Conservation (phyloP, 2,888 invertebrate genomes). For the Agrotis segetum region DNA sequence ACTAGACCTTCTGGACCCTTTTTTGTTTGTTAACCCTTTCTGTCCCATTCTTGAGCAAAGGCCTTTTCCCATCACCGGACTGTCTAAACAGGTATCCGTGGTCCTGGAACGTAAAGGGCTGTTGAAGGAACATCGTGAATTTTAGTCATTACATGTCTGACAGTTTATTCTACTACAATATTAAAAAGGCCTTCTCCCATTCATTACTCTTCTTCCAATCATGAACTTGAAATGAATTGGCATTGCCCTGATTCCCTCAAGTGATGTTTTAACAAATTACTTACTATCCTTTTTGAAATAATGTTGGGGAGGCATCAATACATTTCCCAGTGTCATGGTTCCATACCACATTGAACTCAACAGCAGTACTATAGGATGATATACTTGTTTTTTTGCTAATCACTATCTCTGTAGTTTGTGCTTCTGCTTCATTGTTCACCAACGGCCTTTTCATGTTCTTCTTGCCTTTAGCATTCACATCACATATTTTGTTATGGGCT, state of each 20-base stretch:
- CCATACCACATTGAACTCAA: constrained; percentile 89
- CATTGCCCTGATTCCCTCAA: neutral
- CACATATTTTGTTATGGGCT: constrained; percentile 74
- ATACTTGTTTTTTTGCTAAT: constrained; percentile 61
- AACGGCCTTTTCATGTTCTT: constrained; percentile 72
- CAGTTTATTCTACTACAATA: too few species aligned
- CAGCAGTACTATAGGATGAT: constrained; percentile 45
- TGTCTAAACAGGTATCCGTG: too few species aligned
- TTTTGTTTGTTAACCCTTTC: too few species aligned
- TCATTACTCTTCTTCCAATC: too few species aligned
- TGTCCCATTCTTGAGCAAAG: too few species aligned
- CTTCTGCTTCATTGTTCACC: constrained; percentile 49
- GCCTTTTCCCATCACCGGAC: too few species aligned
- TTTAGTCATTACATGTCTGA: too few species aligned
- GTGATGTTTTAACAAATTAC: constrained; percentile 60
- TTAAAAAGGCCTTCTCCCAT: too few species aligned
- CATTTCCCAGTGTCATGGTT: constrained; percentile 94
- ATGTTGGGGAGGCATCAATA: constrained; percentile 94
- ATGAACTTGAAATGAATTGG: too few species aligned
- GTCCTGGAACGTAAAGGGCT: too few species aligned
- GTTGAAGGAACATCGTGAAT: too few species aligned
- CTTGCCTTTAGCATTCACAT: constrained; percentile 67
- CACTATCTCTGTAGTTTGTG: constrained; percentile 18
- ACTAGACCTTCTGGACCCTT: too few species aligned
- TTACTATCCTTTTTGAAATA: constrained; percentile 88